Evolutionary conservation across 2,113 vertebrate species (phyloP).

Genomic region (Emberiza fucata): DNA sequence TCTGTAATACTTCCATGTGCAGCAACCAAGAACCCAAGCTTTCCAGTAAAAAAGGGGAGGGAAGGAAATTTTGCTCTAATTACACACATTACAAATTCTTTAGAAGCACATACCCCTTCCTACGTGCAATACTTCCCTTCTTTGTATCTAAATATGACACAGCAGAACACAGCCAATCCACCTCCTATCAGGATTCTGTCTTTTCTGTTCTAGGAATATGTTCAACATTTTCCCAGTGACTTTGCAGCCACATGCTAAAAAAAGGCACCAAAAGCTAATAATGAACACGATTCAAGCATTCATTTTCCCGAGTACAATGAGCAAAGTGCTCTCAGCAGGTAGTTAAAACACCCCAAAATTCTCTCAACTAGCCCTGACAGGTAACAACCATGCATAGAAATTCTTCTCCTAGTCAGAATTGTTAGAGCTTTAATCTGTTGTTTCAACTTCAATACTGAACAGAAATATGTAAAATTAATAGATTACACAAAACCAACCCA

Average conservation of each 20-base stretch:
- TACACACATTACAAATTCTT: not conserved
- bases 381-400: not conserved
- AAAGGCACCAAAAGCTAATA: not conserved
- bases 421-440: not conserved
- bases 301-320: not conserved
- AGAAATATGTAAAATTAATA: not conserved
- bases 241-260: not conserved
- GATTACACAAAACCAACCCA: not conserved
- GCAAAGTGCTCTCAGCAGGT: not conserved
- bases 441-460: not conserved
- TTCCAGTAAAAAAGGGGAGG: not conserved
- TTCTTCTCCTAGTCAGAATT: not conserved
- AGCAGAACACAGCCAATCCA: slow-evolving; percentile 10
- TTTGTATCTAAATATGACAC: slow-evolving; percentile 14
- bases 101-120: not conserved
- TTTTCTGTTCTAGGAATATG: not conserved
- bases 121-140: not conserved
- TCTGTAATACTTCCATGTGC: not conserved
- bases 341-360: not conserved
- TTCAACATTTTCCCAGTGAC: not conserved
- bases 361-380: not conserved
- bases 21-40: not conserved
- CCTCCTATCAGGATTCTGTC: not conserved
- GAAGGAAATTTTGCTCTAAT: not conserved
- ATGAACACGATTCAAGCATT: not conserved